Conservation (phyloP, 2,888 invertebrate species). For the Gerris lacustris region DNA sequence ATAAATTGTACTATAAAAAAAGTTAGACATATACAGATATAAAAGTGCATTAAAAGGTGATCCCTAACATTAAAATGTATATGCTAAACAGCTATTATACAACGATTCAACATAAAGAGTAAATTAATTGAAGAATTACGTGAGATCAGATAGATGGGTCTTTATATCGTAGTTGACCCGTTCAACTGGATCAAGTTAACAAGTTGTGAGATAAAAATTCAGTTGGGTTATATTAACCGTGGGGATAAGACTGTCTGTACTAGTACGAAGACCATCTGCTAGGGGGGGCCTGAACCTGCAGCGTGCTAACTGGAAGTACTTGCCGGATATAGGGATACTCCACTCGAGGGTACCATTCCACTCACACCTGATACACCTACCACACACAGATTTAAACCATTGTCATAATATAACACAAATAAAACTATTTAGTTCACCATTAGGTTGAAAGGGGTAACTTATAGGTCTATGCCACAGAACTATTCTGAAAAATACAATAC, state of each 20-base stretch:
- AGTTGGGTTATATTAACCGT: neutral
- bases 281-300: neutral
- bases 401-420: too few relatives aligned
- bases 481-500: too few relatives aligned
- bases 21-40: neutral
- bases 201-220: neutral
- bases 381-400: neutral
- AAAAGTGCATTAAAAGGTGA: neutral
- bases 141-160: constrained; percentile 1
- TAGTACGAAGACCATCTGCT: neutral
- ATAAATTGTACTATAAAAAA: neutral
- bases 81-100: neutral
- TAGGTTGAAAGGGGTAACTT: too few relatives aligned
- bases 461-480: too few relatives aligned
- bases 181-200: neutral
- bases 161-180: neutral
- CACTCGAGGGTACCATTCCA: neutral
- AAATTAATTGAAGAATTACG: neutral
- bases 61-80: neutral
- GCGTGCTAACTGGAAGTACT: constrained; percentile 1
- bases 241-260: constrained; percentile 1
- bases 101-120: neutral
- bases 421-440: too few relatives aligned
- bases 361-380: neutral
- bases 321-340: neutral